These are phyloP conservation scores for Brachionus plicatilis DNA, from an alignment of 1,140 invertebrate genomes.

Conservation along the genomic window DNA sequence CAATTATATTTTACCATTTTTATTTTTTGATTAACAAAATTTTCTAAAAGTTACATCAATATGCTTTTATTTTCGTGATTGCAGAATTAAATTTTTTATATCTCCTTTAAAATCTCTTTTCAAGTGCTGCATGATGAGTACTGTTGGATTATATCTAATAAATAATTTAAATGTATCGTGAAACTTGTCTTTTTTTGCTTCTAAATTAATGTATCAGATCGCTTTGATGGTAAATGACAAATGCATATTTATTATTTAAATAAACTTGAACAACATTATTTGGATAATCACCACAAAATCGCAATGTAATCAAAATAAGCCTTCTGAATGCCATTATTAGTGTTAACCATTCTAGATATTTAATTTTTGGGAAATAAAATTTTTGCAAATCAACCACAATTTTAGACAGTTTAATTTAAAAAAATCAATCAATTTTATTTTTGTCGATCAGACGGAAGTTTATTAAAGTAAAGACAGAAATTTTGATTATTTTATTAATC, in stretches of 20 bases:
- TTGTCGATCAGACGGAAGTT: not conserved
- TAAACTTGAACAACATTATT: not conserved
- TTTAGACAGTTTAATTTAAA: not conserved
- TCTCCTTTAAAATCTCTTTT: not conserved
- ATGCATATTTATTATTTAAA: not conserved
- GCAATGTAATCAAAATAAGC: not conserved
- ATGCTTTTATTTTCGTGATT: not conserved
- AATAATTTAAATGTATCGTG: not conserved
- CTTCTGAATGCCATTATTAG: not conserved
- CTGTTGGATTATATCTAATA: not conserved
- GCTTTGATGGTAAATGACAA: not conserved
- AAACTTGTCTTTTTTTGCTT: not conserved
- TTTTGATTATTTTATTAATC: not conserved
- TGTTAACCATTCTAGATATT: not conserved
- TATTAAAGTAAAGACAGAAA: not conserved
- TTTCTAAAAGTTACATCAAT: no score
- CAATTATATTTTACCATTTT: not conserved
- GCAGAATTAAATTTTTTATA: not conserved
- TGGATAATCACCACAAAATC: not conserved
- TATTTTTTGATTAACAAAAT: not conserved
- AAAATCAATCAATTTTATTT: not conserved
- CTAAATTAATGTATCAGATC: not conserved
- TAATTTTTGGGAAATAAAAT: not conserved
- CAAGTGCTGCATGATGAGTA: not conserved
- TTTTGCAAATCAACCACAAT: not conserved